Evolutionary conservation across 2,797 vertebrate genomes (phyloP), one percentile per base, ranked within the genome.

Genomic region (Telmatherina bonti): DNA sequence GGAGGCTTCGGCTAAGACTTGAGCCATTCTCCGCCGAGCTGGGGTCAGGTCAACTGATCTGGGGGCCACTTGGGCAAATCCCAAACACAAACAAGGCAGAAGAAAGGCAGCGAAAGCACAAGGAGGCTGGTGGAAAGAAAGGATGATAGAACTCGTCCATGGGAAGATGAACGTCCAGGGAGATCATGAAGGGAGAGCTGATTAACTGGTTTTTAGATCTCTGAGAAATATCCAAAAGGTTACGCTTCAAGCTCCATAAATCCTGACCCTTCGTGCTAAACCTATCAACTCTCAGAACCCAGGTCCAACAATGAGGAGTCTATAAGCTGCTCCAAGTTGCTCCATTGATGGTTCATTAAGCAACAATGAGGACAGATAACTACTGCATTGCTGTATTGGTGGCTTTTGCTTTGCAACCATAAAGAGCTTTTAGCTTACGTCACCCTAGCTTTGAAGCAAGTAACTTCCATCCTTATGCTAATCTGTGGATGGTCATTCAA

Each of bases 11-110:
- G 76, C 74, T 86, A 83, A 89, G 78, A 86, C 76, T 68, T 27
- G 0, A 56, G 58, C 72, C 78, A 86, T 92, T 93, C 89, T 88
- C 71, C 6, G 52, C 59, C 78, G 65, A 89, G 74, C 91, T 29
- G 83, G 86, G 87, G 81, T 84, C 88, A 92, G 94, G 95, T 94
- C 94, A 93, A 45, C 94, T 93, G 96, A 96, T 95, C 94, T 93
- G 78, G 89, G 85, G 92, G 89, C 88, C 87, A 94, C 88, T 88
- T 75, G 85, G 79, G 88, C 80, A 93, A 93, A 94, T 92, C 94
- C 93, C 86, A 93, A 91, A 92, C 78, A 91, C 90, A 93, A 94
- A 95, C 75, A 94, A 71, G 20, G 81, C 69, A 74, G 82, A 89
- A 89, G 90, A 94, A 90, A 82, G 70, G 85, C 78, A 67, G 65